Evolutionary conservation across 2,113 vertebrate species (phyloP).

Genomic region (Sisor rabdophorus): DNA sequence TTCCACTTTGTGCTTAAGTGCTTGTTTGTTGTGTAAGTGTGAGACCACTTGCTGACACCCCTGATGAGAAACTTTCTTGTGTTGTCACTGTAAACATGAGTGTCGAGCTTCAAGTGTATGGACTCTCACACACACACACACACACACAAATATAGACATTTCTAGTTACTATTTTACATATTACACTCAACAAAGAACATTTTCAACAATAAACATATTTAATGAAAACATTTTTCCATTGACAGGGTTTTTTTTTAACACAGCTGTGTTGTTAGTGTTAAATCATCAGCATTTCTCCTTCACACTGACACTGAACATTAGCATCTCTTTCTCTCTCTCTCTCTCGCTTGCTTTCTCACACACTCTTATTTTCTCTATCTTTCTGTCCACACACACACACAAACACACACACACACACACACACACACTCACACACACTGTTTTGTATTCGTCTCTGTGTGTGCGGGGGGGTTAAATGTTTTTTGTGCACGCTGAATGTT

Average conservation of each 20-base stretch:
- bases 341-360: background rate
- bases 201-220: background rate
- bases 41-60: conserved; percentile 21
- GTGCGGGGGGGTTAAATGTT: too few species aligned
- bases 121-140: background rate
- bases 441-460: background rate
- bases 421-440: too few species aligned
- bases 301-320: conserved; percentile 33
- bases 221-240: background rate
- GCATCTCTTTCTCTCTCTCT: background rate
- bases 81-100: conserved; percentile 29
- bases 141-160: background rate
- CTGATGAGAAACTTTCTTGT: conserved; percentile 5
- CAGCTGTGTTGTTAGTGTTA: conserved; percentile 19
- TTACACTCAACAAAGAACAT: background rate
- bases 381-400: background rate
- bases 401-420: too few species aligned
- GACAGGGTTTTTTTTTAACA: background rate
- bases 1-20: conserved; percentile 34
- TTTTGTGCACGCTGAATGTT: too few species aligned
- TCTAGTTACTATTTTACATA: background rate
- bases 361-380: background rate
- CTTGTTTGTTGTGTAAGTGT: conserved; percentile 17
- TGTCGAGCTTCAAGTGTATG: background rate
- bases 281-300: conserved; percentile 37